Base-by-base conservation (phyloP, 2,888 invertebrate species). In the Yponomeuta cagnagella region DNA sequence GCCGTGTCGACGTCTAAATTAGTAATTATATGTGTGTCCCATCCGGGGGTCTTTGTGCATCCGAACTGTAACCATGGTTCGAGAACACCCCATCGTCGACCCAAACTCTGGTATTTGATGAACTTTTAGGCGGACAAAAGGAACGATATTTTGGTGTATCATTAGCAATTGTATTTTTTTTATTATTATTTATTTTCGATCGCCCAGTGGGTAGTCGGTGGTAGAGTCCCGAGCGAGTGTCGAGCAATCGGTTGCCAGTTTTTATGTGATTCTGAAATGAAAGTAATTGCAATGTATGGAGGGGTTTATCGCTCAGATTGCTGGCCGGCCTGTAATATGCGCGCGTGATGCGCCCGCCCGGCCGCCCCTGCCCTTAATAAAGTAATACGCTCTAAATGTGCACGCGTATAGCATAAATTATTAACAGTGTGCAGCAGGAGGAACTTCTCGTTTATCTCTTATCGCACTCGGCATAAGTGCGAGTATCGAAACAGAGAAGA, bases 341-440 rank as follows among this genome's bases (percentile, higher is more conserved):
- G 76, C 68, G 70, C 65, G 70, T 64, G 65, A 65, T n/a, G 64
- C 37, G 64, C 65, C 63, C 15, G 75, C 81, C 84, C 82, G 80
- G 79, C 82, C 78, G 82, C 79, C 86, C 82, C 80, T 83, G 88
- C 84, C 86, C 87, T 89, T 90, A 88, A 90, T 90, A 90, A 90
- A 90, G 90, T 88, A 88, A 90, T 92, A 89, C 87, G 83, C 87
- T 90, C 90, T 87, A 89, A 90, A 92, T 88, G 89, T 84, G 84
- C 89, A 87, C 88, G 89, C 89, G 87, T 88, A 88, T 87, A 88
- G 87, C 89, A 90, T 90, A 90, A 86, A 90, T 90, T 88, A 83
- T 80, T 82, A 43, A 43, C 43, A 8, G 43, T 43, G 43, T 8
- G 8, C 43, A 8, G 43, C 43, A 43, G 9, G 9, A 8, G 8